Evolutionary conservation across 2,113 vertebrate species (phyloP), one percentile per base, ranked within the genome.

Genomic region (Glareola pratincola): DNA sequence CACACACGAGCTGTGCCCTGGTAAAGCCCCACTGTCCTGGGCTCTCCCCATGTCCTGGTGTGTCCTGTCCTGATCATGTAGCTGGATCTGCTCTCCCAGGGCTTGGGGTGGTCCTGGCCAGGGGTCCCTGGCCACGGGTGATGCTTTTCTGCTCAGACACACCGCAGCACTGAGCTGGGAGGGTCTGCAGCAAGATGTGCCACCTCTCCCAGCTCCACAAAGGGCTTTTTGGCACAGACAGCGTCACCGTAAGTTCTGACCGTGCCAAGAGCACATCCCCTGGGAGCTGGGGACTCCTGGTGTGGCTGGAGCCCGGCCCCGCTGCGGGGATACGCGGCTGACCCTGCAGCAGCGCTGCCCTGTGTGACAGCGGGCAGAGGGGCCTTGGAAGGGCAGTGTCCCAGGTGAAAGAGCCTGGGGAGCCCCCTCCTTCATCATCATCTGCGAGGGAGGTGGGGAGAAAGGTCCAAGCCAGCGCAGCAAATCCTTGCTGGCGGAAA

Each of bases 201-300:
- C 10, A 23, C 29, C 60, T 39, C 14, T 57, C 22, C 26, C 72
- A 36, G 68, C 72, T 54, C 48, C 60, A 1, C 74, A 27, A 37
- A 29, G 21, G 43, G 36, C 20, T 24, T 68, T 59, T 77, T 24
- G 78, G 45, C 27, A 12, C 32, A 29, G 57, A 24, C 4, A 10
- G 63, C 1, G 13, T 11, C 57, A 6, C 21, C 1, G 18, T 16
- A 29, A 60, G n/a, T 18, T 54, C 32, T 45, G 41, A 39, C 41
- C 41, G 14, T 0, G 0, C 34, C 27, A 26, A 63, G 10, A 39
- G 17, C 48, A 59, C 26, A 9, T 30, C 34, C 3, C 8, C 13
- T 0, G 0, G 1, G 15, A 39, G 34, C 2, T 0, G 11, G 39
- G 36, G 29, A 2, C 15, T 37, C 48, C 51, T 8, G 27, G 39